Conservation (phyloP, 2,888 invertebrate species). For the Hymenopus coronatus region DNA sequence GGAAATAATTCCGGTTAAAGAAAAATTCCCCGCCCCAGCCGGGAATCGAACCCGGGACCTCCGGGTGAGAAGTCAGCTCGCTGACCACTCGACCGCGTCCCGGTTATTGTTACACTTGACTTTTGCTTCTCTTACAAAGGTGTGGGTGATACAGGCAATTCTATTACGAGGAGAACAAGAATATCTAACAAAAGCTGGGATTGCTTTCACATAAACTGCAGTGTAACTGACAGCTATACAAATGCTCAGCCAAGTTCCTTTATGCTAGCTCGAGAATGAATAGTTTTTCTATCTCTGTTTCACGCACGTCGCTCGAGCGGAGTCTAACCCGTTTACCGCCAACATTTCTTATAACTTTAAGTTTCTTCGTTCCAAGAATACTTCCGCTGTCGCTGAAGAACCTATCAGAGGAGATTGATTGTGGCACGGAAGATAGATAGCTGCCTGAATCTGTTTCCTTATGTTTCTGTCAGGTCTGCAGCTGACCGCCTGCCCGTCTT, state of each 20-base stretch:
- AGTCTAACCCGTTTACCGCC: not conserved
- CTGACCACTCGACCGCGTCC: too few species aligned
- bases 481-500: not conserved
- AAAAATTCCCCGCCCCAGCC: too few species aligned
- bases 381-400: not conserved
- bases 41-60: too few species aligned
- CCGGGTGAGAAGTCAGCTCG: too few species aligned
- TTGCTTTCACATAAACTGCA: not conserved
- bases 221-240: not conserved
- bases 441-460: not conserved
- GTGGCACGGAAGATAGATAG: not conserved
- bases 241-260: not conserved
- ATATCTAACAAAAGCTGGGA: not conserved
- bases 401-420: not conserved
- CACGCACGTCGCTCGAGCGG: not conserved
- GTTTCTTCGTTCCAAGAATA: not conserved
- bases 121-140: too few species aligned
- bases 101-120: too few species aligned
- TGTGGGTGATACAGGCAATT: not conserved
- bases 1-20: too few species aligned
- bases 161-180: not conserved
- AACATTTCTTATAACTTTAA: not conserved
- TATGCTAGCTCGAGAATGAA: not conserved
- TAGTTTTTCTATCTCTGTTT: not conserved
- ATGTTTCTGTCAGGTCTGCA: not conserved